Conservation (phyloP, 2,888 invertebrate species). For the Sesia apiformis region DNA sequence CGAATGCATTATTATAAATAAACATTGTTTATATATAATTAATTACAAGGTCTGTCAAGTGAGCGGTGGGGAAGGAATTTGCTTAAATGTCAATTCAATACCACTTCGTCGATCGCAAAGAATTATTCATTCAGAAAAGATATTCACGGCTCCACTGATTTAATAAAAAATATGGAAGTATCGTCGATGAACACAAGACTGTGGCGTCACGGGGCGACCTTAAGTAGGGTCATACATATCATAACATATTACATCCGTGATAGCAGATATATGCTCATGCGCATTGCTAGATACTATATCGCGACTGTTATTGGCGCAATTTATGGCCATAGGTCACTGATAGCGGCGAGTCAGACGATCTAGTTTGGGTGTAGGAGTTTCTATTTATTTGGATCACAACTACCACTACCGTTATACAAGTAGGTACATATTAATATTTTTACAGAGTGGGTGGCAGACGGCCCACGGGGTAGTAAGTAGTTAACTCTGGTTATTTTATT, state of each 20-base stretch:
- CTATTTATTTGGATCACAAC: no score
- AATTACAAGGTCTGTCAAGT: slow-evolving; percentile 26
- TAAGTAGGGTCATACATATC: slow-evolving; percentile 34
- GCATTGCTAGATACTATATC: slow-evolving; percentile 35
- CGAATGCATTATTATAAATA: slow-evolving; percentile 15
- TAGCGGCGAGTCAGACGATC: slow-evolving; percentile 25
- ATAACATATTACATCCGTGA: slow-evolving; percentile 31
- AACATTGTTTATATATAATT: slow-evolving; percentile 19
- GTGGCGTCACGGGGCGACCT: slow-evolving; percentile 19
- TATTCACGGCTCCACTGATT: neutral
- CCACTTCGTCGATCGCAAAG: slow-evolving; percentile 6
- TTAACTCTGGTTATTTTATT: no score
- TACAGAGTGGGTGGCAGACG: no score
- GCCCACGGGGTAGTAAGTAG: no score
- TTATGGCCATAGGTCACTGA: slow-evolving; percentile 39
- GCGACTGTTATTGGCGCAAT: slow-evolving; percentile 25
- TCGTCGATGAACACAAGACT: neutral
- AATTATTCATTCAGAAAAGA: neutral
- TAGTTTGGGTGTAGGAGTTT: no score
- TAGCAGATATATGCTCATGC: slow-evolving; percentile 35
- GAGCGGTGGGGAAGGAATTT: slow-evolving; percentile 19
- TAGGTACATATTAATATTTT: no score
- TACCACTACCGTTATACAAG: no score
- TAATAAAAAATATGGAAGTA: neutral
- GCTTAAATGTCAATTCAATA: slow-evolving; percentile 25